Conservation (phyloP, 2,113 vertebrate genomes). For the Hippoglossus stenolepis region DNA sequence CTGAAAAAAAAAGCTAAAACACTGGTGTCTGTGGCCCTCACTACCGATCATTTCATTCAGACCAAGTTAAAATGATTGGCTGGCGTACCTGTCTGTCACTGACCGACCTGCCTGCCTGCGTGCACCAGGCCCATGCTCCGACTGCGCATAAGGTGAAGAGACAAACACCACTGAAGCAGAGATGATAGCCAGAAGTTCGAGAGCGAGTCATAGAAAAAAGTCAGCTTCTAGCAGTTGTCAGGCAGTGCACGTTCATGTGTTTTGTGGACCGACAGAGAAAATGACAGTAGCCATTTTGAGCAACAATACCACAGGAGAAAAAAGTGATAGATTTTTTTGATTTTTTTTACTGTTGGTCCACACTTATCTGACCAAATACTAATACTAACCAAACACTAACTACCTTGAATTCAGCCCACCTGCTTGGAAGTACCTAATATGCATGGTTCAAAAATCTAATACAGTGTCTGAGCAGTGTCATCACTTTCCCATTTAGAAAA, state of each 20-base stretch:
- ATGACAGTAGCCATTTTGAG: background rate
- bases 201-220: no score
- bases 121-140: no score
- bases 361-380: background rate
- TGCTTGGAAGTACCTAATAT: background rate
- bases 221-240: no score
- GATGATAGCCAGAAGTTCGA: no score
- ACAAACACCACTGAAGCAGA: no score
- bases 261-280: background rate
- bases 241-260: background rate
- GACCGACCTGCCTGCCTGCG: no score
- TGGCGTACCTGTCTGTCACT: no score
- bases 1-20: no score
- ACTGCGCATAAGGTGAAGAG: no score
- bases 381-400: background rate
- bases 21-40: no score
- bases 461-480: background rate
- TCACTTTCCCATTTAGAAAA: background rate
- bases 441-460: background rate
- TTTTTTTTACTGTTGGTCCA: background rate
- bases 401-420: constrained; percentile 2
- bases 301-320: background rate
- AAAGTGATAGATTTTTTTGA: background rate
- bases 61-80: background rate
- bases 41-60: background rate